Base-by-base conservation (phyloP, 1,140 invertebrate species). In the Sycophila sp. region DNA sequence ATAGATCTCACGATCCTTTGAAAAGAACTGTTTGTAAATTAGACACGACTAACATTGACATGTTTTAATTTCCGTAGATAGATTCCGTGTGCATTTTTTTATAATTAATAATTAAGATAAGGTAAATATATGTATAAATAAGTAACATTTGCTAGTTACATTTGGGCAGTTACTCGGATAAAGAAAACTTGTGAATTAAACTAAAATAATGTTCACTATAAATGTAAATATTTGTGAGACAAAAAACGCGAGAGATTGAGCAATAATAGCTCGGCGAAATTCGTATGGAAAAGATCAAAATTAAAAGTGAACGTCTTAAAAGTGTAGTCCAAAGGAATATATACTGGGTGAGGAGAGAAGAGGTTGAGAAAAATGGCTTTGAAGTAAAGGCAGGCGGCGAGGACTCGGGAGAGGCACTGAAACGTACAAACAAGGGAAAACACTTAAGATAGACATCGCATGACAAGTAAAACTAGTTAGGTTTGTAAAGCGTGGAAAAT, bases 401-500 rank as follows among this genome's bases (percentile, higher is more conserved):
- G n/a, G 42, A n/a, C n/a, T n/a, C 24, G 32, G 30, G 24, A 45
- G 47, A 58, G 38, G 19, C 53, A 32, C 19, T 36, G 42, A 53
- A 51, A 59, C 15, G 55, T 30, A 59, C 11, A 40, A 69, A 69
- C 66, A 51, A 49, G 66, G 42, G 56, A 69, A 69, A 69, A 59
- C 66, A 69, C 66, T 69, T 40, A 51, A 69, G 42, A 69, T 51
- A 32, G 47, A 60, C 15, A 60, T 69, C 55, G 53, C 24, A 22
- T 36, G 40, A 47, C 59, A 62, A 51, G 45, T 38, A 26, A 63
- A 63, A 45, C 32, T 17, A 36, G 22, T 64, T 64, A 64, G 45
- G 51, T 24, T 51, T 34, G 7, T 49, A 38, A 24, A 15, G 40
- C 13, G 34, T 11, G 34, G 19, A 24, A 4, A 58, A 64, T 32